A percentile compares a stretch with the other conserved stretches of the same genome.
These are phyloP conservation scores for Diaphora mendica DNA, from an alignment of 2,888 invertebrate genomes.

Conservation along the genomic window DNA sequence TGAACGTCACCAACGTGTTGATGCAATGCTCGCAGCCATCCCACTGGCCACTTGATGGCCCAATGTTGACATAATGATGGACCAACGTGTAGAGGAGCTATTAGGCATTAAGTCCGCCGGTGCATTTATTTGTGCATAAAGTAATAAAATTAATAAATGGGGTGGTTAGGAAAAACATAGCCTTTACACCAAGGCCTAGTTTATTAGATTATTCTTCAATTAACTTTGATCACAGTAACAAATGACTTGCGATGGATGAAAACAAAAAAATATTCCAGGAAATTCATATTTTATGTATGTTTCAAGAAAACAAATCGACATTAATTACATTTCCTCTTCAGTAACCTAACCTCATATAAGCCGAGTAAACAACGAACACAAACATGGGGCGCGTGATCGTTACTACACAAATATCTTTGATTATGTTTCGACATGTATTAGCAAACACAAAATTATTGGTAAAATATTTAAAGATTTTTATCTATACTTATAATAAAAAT, in stretches of 20 bases:
- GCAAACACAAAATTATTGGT: neutral
- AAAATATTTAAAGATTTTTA: neutral
- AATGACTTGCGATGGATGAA: neutral
- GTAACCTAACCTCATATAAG: neutral
- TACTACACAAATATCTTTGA: neutral
- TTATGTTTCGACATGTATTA: neutral
- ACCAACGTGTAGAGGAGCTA: too few relatives aligned
- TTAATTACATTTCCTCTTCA: slow-evolving; percentile 6
- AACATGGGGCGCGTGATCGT: neutral
- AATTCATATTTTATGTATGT: slow-evolving; percentile 10
- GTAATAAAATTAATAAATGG: too few relatives aligned
- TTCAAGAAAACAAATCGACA: slow-evolving; percentile 16
- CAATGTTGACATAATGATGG: too few relatives aligned
- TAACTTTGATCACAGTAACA: neutral
- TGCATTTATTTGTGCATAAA: too few relatives aligned
- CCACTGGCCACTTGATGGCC: too few relatives aligned
- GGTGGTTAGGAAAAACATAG: neutral
- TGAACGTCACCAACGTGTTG: too few relatives aligned
- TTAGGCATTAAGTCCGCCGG: too few relatives aligned
- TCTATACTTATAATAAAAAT: too few relatives aligned
- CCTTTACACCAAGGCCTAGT: neutral
- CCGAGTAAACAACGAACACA: neutral
- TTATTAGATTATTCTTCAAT: neutral
- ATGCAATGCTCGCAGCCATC: too few relatives aligned
- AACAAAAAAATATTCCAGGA: neutral